Evolutionary conservation across 2,113 vertebrate genomes (phyloP).

Genomic region (Ammospiza nelsoni): DNA sequence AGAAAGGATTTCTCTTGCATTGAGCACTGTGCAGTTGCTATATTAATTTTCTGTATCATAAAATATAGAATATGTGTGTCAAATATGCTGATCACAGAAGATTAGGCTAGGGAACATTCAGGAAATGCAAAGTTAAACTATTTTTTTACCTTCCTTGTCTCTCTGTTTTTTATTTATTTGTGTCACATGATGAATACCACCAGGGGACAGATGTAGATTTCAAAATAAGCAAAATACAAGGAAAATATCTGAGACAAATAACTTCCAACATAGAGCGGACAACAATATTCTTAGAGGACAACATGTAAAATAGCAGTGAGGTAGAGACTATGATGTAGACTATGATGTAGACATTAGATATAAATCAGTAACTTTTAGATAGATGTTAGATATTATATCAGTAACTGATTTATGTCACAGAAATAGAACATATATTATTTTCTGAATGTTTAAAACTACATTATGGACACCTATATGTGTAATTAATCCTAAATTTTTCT

Average conservation of each 20-base stretch:
- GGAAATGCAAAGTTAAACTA: neutral
- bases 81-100: neutral
- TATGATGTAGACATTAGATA: neutral
- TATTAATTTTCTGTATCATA: neutral
- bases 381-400: neutral
- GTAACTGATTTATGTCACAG: neutral
- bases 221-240: neutral
- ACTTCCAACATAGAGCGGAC: neutral
- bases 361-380: neutral
- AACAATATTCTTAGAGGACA: neutral
- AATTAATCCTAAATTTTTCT: neutral
- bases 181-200: neutral
- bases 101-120: neutral
- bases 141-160: neutral
- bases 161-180: neutral
- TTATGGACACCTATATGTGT: neutral
- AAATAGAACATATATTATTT: neutral
- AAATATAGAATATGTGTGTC: neutral
- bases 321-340: neutral
- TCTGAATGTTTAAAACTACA: neutral
- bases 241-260: neutral
- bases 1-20: neutral
- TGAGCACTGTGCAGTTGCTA: neutral
- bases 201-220: neutral
- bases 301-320: neutral